A percentile compares a stretch with the other conserved stretches of the same genome.
phyloP scores from a whole-genome alignment of 2,888 invertebrate species.

The Aleiodes testaceus region DNA sequence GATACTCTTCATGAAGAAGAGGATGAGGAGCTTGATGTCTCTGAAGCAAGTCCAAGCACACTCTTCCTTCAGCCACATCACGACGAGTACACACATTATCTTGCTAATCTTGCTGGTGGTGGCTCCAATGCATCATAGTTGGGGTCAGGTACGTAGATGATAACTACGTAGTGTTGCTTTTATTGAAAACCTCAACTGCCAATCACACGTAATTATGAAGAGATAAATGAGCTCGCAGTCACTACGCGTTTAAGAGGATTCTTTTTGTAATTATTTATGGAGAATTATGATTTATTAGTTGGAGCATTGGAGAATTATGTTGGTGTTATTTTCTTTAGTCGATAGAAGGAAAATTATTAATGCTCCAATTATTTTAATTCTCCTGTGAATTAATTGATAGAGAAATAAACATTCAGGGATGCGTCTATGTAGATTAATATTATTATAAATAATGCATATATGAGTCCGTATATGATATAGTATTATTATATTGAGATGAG shows the following conservation, averaged over 20 bases:
- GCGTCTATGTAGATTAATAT: constrained; percentile 53
- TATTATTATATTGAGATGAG: constrained; percentile 40
- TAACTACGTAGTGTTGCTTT: constrained; percentile 35
- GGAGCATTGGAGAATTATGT: neutral
- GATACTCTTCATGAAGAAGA: constrained; percentile 75
- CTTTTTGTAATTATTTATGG: constrained; percentile 41
- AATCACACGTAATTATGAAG: neutral
- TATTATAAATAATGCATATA: constrained; percentile 45
- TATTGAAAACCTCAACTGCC: neutral
- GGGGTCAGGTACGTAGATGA: constrained; percentile 56
- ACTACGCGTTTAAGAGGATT: constrained; percentile 58
- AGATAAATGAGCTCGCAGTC: constrained; percentile 58
- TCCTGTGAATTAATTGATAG: neutral
- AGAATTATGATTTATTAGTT: too few species aligned
- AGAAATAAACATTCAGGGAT: constrained; percentile 55
- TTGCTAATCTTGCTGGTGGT: constrained; percentile 49
- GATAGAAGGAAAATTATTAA: neutral
- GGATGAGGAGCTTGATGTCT: constrained; percentile 75
- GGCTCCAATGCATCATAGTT: constrained; percentile 61
- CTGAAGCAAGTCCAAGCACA: constrained; percentile 71
- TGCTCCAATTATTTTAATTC: neutral
- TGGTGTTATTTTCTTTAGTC: neutral
- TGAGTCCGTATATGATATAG: constrained; percentile 44
- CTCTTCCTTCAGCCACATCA: constrained; percentile 73
- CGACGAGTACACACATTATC: constrained; percentile 50